Evolutionary conservation across 2,888 invertebrate genomes (phyloP).

Genomic region (Onthophagus sagittarius): DNA sequence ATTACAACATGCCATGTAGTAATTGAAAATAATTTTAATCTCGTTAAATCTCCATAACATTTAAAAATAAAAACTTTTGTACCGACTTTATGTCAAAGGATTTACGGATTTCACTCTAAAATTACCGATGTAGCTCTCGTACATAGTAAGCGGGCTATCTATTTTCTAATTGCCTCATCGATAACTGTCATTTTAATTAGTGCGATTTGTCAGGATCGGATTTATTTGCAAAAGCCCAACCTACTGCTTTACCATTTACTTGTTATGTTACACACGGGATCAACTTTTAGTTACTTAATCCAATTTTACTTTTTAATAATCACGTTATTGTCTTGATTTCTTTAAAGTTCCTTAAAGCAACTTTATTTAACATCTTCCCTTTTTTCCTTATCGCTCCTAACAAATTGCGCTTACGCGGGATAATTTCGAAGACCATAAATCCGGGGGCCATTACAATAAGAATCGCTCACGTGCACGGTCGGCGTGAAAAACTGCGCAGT

Average conservation of each 20-base stretch:
- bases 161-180: not conserved
- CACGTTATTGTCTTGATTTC: too few species aligned
- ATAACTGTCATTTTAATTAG: not conserved
- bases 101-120: not conserved
- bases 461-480: not conserved
- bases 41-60: too few species aligned
- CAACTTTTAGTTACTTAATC: not conserved
- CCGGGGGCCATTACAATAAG: not conserved
- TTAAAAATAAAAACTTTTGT: not conserved
- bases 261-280: not conserved
- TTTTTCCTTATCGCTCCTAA: not conserved
- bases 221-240: not conserved
- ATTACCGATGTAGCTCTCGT: not conserved
- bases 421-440: not conserved
- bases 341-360: too few species aligned
- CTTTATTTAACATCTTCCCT: not conserved
- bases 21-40: too few species aligned
- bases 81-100: not conserved
- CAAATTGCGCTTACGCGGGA: not conserved
- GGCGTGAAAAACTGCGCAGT: not conserved
- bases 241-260: not conserved
- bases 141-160: not conserved
- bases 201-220: not conserved
- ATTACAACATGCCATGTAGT: too few species aligned
- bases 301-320: too few species aligned